phyloP scores from a whole-genome alignment of 2,888 invertebrate genomes.

The Cactoblastis cactorum region DNA sequence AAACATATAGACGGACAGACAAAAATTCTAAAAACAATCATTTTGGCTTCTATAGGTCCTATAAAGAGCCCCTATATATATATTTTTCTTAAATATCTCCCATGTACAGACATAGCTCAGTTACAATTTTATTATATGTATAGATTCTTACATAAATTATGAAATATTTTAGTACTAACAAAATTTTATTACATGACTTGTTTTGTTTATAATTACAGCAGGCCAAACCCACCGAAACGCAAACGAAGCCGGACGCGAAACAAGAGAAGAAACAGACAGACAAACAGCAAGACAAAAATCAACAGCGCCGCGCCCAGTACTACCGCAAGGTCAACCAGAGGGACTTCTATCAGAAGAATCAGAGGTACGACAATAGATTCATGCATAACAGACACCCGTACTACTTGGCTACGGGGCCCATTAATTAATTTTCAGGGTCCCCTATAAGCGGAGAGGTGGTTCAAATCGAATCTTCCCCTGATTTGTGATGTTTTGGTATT shows the following conservation, averaged over 20 bases:
- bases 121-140: too few relatives aligned
- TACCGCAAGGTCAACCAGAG: constrained; percentile 58
- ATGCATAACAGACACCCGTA: constrained; percentile 65
- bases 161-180: not conserved
- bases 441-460: not conserved
- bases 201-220: constrained; percentile 22
- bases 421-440: constrained; percentile 50
- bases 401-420: constrained; percentile 71
- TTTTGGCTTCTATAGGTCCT: too few relatives aligned
- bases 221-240: constrained; percentile 47
- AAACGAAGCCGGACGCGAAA: constrained; percentile 33
- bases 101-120: too few relatives aligned
- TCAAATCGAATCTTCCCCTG: not conserved
- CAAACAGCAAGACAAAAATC: constrained; percentile 44
- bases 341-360: constrained; percentile 64
- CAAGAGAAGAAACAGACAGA: constrained; percentile 37
- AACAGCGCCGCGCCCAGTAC: constrained; percentile 55
- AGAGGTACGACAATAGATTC: constrained; percentile 65
- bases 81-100: too few relatives aligned
- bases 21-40: too few relatives aligned
- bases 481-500: too few relatives aligned
- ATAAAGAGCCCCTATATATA: too few relatives aligned
- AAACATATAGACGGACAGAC: too few relatives aligned
- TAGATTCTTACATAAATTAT: too few relatives aligned
- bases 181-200: not conserved